Percentiles rank a stretch among this genome's conserved stretches.
Conservation (phyloP, 2,888 invertebrate genomes). For the Eupithecia exiguata region DNA sequence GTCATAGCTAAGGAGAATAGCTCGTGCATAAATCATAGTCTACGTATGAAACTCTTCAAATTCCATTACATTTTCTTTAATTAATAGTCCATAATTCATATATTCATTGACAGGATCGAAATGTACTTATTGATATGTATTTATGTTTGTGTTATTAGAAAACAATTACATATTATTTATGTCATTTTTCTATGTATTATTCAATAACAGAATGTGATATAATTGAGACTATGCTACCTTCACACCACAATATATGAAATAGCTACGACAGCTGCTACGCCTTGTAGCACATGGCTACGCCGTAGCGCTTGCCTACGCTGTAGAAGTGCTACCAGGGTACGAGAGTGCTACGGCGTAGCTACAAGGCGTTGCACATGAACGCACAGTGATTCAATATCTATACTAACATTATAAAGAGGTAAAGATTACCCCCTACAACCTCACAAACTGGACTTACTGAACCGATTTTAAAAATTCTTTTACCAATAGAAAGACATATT, state of each 20-base stretch:
- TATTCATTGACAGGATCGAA: background rate
- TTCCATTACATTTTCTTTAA: background rate
- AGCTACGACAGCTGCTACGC: background rate
- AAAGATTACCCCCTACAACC: too few species aligned
- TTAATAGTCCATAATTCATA: background rate
- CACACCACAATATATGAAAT: background rate
- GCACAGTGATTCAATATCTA: too few species aligned
- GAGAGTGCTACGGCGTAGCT: background rate
- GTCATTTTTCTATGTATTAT: background rate
- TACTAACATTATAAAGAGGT: too few species aligned
- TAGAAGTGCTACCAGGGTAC: background rate
- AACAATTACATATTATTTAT: background rate
- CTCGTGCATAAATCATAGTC: background rate
- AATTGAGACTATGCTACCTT: background rate
- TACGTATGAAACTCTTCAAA: background rate
- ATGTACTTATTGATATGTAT: background rate
- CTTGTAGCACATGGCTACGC: conserved; percentile 5
- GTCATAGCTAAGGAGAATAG: conserved; percentile 33
- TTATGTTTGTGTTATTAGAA: background rate
- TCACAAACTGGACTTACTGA: too few species aligned
- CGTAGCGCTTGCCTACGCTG: background rate
- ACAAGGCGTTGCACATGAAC: background rate
- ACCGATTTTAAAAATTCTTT: too few species aligned
- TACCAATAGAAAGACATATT: too few species aligned
- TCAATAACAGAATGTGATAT: background rate